phyloP scores from a whole-genome alignment of 2,888 invertebrate genomes.

The Chloroclysta siterata region DNA sequence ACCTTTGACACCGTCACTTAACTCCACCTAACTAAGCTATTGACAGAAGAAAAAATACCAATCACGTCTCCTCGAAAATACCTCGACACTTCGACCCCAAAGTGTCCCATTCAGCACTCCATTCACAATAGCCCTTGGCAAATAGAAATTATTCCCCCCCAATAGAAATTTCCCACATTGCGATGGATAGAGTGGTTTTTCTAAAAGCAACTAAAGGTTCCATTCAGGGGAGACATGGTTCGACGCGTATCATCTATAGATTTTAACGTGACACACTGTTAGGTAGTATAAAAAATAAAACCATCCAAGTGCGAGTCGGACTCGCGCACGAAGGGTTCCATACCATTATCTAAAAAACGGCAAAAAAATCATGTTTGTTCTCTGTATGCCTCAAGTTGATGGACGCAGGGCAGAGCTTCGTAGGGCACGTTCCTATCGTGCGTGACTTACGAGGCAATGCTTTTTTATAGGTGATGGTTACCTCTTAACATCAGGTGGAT shows the following conservation, averaged over 20 bases:
- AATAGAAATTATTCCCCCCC: constrained; percentile 69
- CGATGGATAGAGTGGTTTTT: constrained; percentile 66
- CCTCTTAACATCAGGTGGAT: too few relatives aligned
- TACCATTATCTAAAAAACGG: too few relatives aligned
- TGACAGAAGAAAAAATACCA: constrained; percentile 34
- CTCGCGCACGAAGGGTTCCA: too few relatives aligned
- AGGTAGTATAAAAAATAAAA: constrained; percentile 24
- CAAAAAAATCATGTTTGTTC: too few relatives aligned
- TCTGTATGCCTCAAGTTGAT: too few relatives aligned
- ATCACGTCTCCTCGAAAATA: constrained; percentile 32
- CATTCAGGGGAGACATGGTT: constrained; percentile 58
- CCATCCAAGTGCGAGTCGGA: too few relatives aligned
- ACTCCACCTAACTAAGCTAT: constrained; percentile 29
- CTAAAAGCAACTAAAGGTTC: constrained; percentile 65
- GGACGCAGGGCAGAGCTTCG: too few relatives aligned
- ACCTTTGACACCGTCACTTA: constrained; percentile 22
- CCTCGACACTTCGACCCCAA: constrained; percentile 32
- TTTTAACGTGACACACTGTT: constrained; percentile 49
- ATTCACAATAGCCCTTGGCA: constrained; percentile 56
- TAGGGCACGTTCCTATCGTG: too few relatives aligned
- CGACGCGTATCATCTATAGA: constrained; percentile 55
- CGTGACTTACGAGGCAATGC: too few relatives aligned
- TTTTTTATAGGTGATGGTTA: too few relatives aligned
- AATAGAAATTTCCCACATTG: constrained; percentile 71
- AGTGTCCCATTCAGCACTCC: constrained; percentile 31